Base-by-base conservation (phyloP, 64 coral and sea anemone genomes). In the Dendrophyllia cribrosa region DNA sequence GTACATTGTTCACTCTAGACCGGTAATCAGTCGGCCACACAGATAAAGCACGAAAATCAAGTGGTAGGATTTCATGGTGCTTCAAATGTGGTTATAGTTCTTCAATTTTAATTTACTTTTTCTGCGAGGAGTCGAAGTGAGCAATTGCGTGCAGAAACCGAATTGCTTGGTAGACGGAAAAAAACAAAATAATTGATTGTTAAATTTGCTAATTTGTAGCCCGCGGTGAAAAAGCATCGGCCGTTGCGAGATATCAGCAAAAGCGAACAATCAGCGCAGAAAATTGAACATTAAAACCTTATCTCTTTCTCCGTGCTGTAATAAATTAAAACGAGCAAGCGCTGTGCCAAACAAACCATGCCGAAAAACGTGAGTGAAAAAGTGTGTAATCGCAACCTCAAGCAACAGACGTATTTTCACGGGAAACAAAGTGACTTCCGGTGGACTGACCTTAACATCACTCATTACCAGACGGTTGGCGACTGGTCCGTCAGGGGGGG, bases 351-450 rank as follows among this genome's bases (percentile, higher is more conserved):
- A 25, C 20, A 25, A 77, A 20, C n/a, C 22, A 11, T 9, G 75
- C 50, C 72, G 50, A 16, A 75, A 45, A 53, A n/a, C 34, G 34
- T 34, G 12, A 56, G 44, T 13, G 17, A 48, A 3, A 43, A 50
- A 46, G 43, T 75, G 72, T 75, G 46, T 75, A 75, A 77, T 77
- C 20, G 53, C 13, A 47, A 64, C 12, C 43, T 48, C 43, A 16
- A 49, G 46, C 43, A 13, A 19, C 75, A 77, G 51, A 77, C 51
- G 34, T 77, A 53, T 23, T 55, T 5, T 56, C 19, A 53, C 16
- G 21, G 51, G 75, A 56, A 75, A 77, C 75, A 77, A 77, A 53
- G 75, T 55, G 19, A 55, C 51, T 77, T 77, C 75, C 75, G 75
- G 75, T 58, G 19, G 2, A 3, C 20, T 25, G 51, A 56, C 49